Conservation (phyloP, 92 coral and sea anemone species). For the Epizoanthus ramosus region DNA sequence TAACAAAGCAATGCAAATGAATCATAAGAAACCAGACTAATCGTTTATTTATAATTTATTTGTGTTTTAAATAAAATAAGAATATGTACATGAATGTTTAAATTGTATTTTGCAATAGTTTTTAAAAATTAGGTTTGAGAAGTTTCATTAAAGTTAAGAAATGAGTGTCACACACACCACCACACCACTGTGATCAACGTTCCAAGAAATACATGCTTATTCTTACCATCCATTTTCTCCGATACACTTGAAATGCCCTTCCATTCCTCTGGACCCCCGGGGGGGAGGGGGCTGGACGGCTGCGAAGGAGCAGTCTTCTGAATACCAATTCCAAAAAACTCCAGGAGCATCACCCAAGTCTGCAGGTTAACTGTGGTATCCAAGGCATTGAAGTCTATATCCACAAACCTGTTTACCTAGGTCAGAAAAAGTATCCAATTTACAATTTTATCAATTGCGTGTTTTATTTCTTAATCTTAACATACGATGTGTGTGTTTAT, state of each 20-base stretch:
- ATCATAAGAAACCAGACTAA: too few relatives aligned
- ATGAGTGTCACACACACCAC: neutral
- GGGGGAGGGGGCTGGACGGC: conserved; percentile 51
- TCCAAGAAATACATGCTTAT: neutral
- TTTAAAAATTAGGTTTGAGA: too few relatives aligned
- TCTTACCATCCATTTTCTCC: neutral
- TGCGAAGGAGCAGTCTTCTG: conserved; percentile 70
- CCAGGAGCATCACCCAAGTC: conserved; percentile 97
- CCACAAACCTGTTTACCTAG: conserved; percentile 79
- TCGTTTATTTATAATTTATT: too few relatives aligned
- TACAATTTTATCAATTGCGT: neutral
- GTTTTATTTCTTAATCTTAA: neutral
- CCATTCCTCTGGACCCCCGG: conserved; percentile 48
- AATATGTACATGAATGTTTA: too few relatives aligned
- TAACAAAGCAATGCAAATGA: too few relatives aligned
- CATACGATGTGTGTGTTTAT: conserved; percentile 49
- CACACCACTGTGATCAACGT: too few relatives aligned
- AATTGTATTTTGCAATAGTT: too few relatives aligned
- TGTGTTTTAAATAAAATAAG: too few relatives aligned
- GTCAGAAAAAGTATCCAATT: neutral
- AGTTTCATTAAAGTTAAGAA: neutral
- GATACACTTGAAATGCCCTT: neutral
- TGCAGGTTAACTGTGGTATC: conserved; percentile 93
- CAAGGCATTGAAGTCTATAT: conserved; percentile 92
- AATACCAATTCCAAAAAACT: conserved; percentile 98